A percentile compares a stretch with the other conserved stretches of the same genome.
Evolutionary conservation across 2,797 vertebrate species (phyloP).

Genomic region (Anguilla anguilla): DNA sequence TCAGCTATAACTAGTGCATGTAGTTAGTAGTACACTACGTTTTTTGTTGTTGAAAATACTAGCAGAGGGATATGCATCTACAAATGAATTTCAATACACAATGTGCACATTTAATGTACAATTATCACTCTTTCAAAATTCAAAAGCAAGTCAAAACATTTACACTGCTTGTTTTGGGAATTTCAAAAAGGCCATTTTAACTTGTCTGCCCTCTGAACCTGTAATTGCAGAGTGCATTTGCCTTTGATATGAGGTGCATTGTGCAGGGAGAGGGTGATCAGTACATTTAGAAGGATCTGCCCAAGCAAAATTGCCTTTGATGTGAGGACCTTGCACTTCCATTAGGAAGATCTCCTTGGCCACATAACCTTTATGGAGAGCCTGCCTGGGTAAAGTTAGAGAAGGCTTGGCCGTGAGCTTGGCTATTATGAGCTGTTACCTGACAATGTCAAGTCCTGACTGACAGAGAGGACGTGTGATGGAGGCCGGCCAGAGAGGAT

Average conservation of each 20-base stretch:
- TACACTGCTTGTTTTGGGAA: neutral
- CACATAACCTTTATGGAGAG: neutral
- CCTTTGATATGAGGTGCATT: neutral
- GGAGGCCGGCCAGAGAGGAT: neutral
- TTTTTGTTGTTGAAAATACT: neutral
- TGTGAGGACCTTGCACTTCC: neutral
- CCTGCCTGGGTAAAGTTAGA: neutral
- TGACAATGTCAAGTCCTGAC: slow-evolving; percentile 8
- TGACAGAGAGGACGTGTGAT: slow-evolving; percentile 5
- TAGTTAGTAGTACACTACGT: too few relatives aligned
- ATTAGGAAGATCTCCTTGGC: neutral
- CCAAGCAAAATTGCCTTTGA: neutral
- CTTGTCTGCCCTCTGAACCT: neutral
- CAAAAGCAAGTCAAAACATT: neutral
- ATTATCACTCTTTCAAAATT: neutral
- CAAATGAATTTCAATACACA: too few relatives aligned
- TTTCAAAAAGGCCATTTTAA: neutral
- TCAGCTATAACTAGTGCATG: neutral
- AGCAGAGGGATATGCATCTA: too few relatives aligned
- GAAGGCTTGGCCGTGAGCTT: neutral
- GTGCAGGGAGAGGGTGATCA: neutral
- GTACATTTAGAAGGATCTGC: neutral
- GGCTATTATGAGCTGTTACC: slow-evolving; percentile 15
- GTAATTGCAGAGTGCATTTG: neutral
- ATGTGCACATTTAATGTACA: neutral